Base-by-base conservation (phyloP, 2,888 invertebrate genomes). In the Muschampia plurimacula region DNA sequence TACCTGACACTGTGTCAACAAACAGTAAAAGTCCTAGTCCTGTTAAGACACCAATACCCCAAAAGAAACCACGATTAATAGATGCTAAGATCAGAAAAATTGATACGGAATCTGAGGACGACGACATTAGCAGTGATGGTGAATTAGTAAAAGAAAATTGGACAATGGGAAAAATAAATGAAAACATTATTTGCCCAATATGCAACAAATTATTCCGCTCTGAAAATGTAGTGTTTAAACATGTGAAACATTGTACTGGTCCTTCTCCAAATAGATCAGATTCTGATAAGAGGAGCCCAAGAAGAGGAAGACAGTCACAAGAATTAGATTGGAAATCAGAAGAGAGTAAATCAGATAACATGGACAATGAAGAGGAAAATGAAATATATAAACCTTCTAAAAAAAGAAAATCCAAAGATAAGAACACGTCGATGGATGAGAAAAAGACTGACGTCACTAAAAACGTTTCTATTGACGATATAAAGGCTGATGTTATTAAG, bases 141-240 rank as follows among this genome's bases (percentile, higher is more conserved):
- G 89, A 83, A 80, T 84, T 89, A 9, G 82, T 92, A 7, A 87
- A 85, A 81, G 93, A 92, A 83, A 93, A 93, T 80, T 94, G 93
- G 94, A 93, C 93, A 2, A 93, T 93, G 93, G 94, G 94, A n/a
- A 94, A 93, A 86, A 94, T 94, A 62, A 93, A 94, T 80, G 94
- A 94, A 79, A 93, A 94, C 75, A 94, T 95, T 60, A 88, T 94
- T 28, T 95, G 95, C 75, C 95, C 95, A 10, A 94, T 95, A 75
- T 95, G 95, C 75, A 88, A 87, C 75, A 95, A 95, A 82, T 80
- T 94, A 28, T 95, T 95, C 79, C 86, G 95, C 75, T 92, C 94
- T 36, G 93, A 94, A 82, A 94, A 94, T 75, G 94, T 95, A 39
- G 92, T 95, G 59, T 93, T 93, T 74, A 95, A 95, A 85, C 95